Evolutionary conservation across 2,888 invertebrate genomes (phyloP).

Genomic region (Mythimna impura): DNA sequence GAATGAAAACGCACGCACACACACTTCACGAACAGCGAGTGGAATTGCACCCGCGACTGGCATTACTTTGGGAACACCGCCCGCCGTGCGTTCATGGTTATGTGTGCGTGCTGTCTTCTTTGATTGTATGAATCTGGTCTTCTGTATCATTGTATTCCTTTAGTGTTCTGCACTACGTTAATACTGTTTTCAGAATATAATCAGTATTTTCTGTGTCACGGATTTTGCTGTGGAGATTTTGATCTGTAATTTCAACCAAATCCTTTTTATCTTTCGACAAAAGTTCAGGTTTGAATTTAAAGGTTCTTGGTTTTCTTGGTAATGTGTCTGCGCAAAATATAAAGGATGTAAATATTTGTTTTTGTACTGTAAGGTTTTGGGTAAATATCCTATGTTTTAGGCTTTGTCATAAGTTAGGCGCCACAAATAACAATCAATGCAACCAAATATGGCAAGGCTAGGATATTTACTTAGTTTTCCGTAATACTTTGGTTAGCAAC

Average conservation of each 20-base stretch:
- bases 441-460: neutral
- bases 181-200: constrained; percentile 27
- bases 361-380: neutral
- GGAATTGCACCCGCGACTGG: neutral
- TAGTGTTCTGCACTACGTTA: constrained; percentile 25
- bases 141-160: neutral
- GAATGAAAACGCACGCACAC: neutral
- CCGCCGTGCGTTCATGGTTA: neutral
- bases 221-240: constrained; percentile 17
- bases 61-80: neutral
- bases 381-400: constrained; percentile 8
- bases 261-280: neutral
- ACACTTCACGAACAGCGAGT: neutral
- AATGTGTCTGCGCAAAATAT: constrained; percentile 9
- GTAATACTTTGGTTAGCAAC: neutral
- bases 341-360: constrained; percentile 41
- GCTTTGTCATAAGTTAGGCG: constrained; percentile 14
- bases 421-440: constrained; percentile 2
- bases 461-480: neutral
- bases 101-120: neutral
- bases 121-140: neutral
- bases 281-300: neutral
- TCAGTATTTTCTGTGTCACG: constrained; percentile 18
- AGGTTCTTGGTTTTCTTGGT: neutral
- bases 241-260: neutral